Base-by-base conservation (phyloP, 2,888 invertebrate genomes). In the Alviniconcha strummeri region DNA sequence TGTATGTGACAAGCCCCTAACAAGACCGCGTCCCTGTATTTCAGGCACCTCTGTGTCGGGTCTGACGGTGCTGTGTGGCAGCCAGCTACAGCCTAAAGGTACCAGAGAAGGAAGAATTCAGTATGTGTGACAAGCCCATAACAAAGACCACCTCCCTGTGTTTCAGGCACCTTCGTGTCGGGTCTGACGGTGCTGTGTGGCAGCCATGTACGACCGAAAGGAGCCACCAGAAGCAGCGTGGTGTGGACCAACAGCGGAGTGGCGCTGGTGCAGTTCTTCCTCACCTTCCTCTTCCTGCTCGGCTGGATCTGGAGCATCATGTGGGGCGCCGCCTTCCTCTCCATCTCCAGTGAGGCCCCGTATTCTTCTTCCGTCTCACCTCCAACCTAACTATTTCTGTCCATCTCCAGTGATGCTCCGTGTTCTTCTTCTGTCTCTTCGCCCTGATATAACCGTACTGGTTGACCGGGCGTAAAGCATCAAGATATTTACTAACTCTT, bases 271-370 rank as follows among this genome's bases (percentile, higher is more conserved):
- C 93, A 93, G 87, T 89, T 92, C 81, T 57, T 91, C 71, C 91
- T 92, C 72, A 89, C 92, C 17, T 90, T 92, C 84, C 86, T 93
- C 56, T 87, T 92, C 74, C 88, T 93, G 56, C 87, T 92, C 11
- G 93, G 93, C n/a, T 93, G 92, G 92, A 90, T 92, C 52, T 93
- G 93, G 93, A 92, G 92, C 86, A 89, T 93, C 83, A 89, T 91
- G 69, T 93, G 93, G 93, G 93, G 91, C 17, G 88, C 89, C 0
- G 90, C 91, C n/a, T 93, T 93, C 85, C 84, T 92, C 79, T 87
- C 89, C 56, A 90, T 91, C 78, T 90, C 93, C 84, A 88, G 92
- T 92, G 87, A 87, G 89, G 13, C 60, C 0, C 2, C 36, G 36
- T 36, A 3, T 36, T 36, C 36, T 36, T 36, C 36, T 8, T 36